Base-by-base conservation (phyloP, 2,797 vertebrate genomes). In the Urosaurus nigricauda region DNA sequence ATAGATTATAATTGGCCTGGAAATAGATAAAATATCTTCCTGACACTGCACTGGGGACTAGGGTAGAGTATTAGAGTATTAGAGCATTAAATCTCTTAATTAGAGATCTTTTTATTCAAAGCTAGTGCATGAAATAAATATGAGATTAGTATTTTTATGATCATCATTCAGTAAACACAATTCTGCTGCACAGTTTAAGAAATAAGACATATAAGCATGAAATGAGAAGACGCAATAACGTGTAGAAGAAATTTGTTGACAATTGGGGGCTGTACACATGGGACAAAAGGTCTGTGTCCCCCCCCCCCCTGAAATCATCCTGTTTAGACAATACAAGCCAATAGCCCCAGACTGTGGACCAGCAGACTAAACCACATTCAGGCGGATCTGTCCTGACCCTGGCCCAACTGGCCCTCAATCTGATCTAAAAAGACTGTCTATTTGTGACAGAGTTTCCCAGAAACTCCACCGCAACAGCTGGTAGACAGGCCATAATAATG, bases 51-150 rank as follows among this genome's bases (percentile, higher is more conserved):
- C 11, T 11, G 32, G 58, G 56, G 24, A 32, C 32, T 47, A 5
- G 19, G 37, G 3, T 75, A 40, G 51, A 3, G 24, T 21, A 43
- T 43, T 43, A 43, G 43, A 3, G 24, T 21, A 43, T 43, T 43
- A 43, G 43, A 2, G 43, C 5, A 43, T 43, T 43, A 32, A 21
- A 2, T 85, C 40, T 53, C 14, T 43, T 32, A 77, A 47, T 5
- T 63, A 77, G 17, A 63, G 37, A 77, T 63, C 71, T 58, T 32
- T 75, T 74, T 21, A 53, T 84, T 85, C 56, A 78, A 85, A 84
- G 32, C 74, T 77, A 21, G 4, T n/a, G 68, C 2, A 85, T 75
- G 4, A 75, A 85, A 40, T 60, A 40, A 32, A 26, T 6, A 32
- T 40, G 14, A 47, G 65, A 14, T 43, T 14, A 53, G 17, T 9